phyloP scores from a whole-genome alignment of 2,888 invertebrate genomes.

The Eurois occulta region DNA sequence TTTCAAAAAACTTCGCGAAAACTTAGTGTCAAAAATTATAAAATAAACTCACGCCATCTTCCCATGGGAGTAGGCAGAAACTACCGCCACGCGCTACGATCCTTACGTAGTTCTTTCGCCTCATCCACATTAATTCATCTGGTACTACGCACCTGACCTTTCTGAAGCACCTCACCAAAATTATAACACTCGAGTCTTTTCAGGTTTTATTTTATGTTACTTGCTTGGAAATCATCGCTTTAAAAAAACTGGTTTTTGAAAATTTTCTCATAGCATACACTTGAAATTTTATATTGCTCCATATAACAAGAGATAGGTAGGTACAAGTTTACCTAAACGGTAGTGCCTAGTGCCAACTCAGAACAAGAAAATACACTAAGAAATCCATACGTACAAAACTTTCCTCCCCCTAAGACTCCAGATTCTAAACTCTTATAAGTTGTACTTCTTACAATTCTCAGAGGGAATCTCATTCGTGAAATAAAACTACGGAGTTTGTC shows the following conservation, averaged over 20 bases:
- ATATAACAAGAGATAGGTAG: background rate
- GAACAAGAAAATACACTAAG: conserved; percentile 32
- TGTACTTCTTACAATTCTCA: conserved; percentile 54
- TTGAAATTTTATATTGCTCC: background rate
- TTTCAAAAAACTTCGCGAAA: background rate
- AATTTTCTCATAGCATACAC: background rate
- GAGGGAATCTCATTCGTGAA: conserved; percentile 49
- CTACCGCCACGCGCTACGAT: background rate
- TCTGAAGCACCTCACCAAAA: background rate
- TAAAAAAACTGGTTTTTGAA: background rate
- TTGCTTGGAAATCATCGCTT: background rate
- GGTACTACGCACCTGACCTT: background rate
- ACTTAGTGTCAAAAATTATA: background rate
- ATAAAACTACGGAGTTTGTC: conserved; percentile 44
- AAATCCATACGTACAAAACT: conserved; percentile 43
- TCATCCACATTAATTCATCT: background rate
- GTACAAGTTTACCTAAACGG: conserved; percentile 7
- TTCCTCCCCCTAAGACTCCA: conserved; percentile 44
- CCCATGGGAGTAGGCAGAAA: too few relatives aligned
- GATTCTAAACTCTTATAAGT: conserved; percentile 60
- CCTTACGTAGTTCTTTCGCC: background rate
- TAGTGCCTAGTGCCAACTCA: background rate
- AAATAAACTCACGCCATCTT: background rate
- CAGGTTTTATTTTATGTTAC: background rate
- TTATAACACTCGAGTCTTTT: background rate